phyloP scores from a whole-genome alignment of 1,140 invertebrate genomes.

The Aphelinus atriplicis region DNA sequence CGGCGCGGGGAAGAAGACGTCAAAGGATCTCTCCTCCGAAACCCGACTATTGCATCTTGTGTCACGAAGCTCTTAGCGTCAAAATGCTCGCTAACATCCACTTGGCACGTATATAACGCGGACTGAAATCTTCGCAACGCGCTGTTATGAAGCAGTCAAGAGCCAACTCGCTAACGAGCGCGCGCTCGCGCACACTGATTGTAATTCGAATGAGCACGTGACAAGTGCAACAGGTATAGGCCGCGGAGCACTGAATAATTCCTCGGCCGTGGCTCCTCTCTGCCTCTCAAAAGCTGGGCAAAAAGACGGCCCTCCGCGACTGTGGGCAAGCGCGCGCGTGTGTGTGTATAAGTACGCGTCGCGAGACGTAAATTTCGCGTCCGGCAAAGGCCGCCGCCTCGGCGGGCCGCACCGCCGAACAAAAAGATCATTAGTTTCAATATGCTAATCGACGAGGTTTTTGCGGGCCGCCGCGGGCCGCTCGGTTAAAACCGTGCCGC shows the following conservation, averaged over 20 bases:
- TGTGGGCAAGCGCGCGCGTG: no score
- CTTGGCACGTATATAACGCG: no score
- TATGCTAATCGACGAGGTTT: conserved; percentile 42
- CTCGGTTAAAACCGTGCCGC: conserved; percentile 27
- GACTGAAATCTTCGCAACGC: no score
- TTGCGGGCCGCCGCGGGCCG: conserved; percentile 34
- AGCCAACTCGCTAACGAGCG: conserved; percentile 20
- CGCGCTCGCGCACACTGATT: conserved; percentile 8
- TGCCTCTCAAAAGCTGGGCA: neutral
- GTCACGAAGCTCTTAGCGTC: no score
- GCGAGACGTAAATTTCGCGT: conserved; percentile 33
- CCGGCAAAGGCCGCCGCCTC: neutral
- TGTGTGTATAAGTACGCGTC: conserved; percentile 4
- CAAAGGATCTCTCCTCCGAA: no score
- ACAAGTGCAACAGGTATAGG: conserved; percentile 28
- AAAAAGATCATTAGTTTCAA: conserved; percentile 45
- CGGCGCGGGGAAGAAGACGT: no score
- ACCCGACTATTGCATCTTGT: no score
- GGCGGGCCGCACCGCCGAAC: conserved; percentile 1
- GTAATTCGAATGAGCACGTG: conserved; percentile 37
- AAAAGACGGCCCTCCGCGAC: no score
- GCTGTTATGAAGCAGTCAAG: conserved; percentile 12
- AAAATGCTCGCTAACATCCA: no score
- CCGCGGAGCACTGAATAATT: conserved; percentile 27
- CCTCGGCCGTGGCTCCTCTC: conserved; percentile 1